These are phyloP conservation scores for Potamilus streckersoni DNA, from an alignment of 1,140 invertebrate genomes.

Conservation along the genomic window DNA sequence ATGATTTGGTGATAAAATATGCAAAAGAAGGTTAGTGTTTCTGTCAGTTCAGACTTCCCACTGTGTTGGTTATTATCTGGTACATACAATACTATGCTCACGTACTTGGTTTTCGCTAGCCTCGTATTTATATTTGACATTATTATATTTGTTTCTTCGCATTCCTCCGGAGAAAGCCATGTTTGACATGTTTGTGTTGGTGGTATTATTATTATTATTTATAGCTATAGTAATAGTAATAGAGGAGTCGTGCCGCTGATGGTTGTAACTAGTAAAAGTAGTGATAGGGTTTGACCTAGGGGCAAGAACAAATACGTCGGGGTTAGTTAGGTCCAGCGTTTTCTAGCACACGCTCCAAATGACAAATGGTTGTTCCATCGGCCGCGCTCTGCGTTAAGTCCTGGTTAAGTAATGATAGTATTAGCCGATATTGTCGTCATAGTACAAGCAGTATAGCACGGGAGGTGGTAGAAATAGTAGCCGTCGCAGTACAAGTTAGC, in stretches of 20 bases:
- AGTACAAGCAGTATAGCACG: neutral
- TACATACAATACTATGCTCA: too few species aligned
- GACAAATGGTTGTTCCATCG: neutral
- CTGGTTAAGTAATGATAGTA: neutral
- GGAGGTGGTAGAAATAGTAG: neutral
- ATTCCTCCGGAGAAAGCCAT: too few species aligned
- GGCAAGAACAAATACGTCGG: conserved; percentile 2
- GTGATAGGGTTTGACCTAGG: conserved; percentile 1
- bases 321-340: conserved; percentile 1
- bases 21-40: too few species aligned
- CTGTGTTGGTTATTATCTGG: too few species aligned
- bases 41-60: too few species aligned
- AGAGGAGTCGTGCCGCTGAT: neutral
- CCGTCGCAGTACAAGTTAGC: too few species aligned
- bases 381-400: neutral
- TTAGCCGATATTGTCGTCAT: neutral
- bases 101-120: too few species aligned
- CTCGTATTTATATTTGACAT: too few species aligned
- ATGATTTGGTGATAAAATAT: too few species aligned
- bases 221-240: conserved; percentile 1
- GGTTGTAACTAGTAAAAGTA: conserved; percentile 19
- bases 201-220: conserved; percentile 1
- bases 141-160: too few species aligned
- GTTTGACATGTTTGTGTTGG: neutral
- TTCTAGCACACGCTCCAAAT: conserved; percentile 4